These are phyloP conservation scores for Emberiza fucata DNA, from an alignment of 2,113 vertebrate genomes.

Conservation along the genomic window DNA sequence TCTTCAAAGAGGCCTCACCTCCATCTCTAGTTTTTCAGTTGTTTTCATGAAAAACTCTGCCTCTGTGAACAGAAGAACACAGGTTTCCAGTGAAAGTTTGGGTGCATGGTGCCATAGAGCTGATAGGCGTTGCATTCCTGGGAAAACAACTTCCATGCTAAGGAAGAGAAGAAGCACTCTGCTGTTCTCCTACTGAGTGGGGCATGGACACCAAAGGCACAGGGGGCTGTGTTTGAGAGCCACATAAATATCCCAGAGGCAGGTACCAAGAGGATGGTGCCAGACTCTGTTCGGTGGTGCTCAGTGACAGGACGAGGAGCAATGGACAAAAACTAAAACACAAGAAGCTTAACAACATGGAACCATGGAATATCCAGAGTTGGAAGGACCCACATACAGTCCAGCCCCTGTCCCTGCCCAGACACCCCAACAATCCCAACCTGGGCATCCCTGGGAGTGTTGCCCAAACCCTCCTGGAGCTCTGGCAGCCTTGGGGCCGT, in stretches of 20 bases:
- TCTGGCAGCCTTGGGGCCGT: neutral
- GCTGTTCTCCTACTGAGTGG: neutral
- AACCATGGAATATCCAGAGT: neutral
- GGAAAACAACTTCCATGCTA: neutral
- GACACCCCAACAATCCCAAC: neutral
- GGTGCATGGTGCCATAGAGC: neutral
- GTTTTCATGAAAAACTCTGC: neutral
- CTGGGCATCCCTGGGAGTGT: fast-evolving
- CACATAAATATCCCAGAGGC: neutral
- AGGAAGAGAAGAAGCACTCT: neutral
- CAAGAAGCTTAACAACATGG: neutral
- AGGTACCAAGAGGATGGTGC: neutral
- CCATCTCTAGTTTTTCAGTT: neutral
- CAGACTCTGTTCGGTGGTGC: fast-evolving
- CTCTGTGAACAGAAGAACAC: neutral
- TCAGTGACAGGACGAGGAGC: neutral
- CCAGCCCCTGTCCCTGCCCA: fast-evolving
- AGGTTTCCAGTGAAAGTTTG: neutral
- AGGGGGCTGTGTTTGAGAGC: neutral
- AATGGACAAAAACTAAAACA: neutral
- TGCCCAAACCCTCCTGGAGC: neutral
- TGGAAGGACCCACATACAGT: neutral
- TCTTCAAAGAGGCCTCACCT: neutral
- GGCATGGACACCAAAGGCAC: neutral
- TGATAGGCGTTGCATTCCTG: neutral